These are phyloP conservation scores for Spatulosminthurus flaviceps DNA, from an alignment of 2,888 invertebrate species.

Conservation along the genomic window DNA sequence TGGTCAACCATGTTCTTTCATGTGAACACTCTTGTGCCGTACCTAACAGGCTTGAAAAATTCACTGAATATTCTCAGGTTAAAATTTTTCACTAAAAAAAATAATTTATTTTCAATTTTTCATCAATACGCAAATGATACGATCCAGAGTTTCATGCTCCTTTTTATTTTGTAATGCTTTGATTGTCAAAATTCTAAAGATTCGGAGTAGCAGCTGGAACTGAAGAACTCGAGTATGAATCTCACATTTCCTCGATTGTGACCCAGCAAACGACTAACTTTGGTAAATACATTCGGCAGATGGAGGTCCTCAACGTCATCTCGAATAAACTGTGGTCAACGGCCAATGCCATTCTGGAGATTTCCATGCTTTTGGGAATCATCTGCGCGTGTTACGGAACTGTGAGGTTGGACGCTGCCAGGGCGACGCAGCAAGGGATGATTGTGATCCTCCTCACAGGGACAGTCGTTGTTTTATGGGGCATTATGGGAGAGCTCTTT, in stretches of 20 bases:
- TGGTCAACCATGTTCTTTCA: slow-evolving; percentile 37
- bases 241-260: not conserved
- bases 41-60: slow-evolving; percentile 4
- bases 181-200: not conserved
- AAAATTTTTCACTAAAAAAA: too few relatives aligned
- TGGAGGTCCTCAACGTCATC: not conserved
- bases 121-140: too few relatives aligned
- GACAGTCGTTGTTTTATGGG: slow-evolving; percentile 1
- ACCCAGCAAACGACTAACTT: not conserved
- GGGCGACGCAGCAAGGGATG: not conserved
- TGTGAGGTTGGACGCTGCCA: not conserved
- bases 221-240: not conserved
- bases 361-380: slow-evolving; percentile 13
- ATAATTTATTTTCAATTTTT: too few relatives aligned
- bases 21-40: not conserved
- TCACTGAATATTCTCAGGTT: not conserved
- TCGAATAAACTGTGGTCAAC: not conserved
- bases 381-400: not conserved
- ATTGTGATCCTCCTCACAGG: slow-evolving; percentile 14
- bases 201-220: not conserved
- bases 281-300: not conserved
- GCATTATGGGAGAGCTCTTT: slow-evolving; percentile 11
- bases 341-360: slow-evolving; percentile 11
- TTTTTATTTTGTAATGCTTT: too few relatives aligned
- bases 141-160: too few relatives aligned